Conservation (phyloP, 2,113 vertebrate species). For the Casuarius casuarius region DNA sequence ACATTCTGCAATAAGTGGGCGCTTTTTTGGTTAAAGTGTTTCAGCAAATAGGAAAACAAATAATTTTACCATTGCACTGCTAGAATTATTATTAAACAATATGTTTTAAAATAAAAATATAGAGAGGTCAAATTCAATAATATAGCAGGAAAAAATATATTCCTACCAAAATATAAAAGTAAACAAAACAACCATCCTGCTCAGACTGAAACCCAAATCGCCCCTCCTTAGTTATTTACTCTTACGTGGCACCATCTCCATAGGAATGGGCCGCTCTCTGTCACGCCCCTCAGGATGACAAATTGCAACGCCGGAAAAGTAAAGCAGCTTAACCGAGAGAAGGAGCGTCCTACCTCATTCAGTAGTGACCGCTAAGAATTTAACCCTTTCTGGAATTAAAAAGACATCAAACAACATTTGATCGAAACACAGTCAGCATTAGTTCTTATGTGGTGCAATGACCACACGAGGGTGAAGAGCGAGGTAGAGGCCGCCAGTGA, state of each 20-base stretch:
- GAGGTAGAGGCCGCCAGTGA: too few relatives aligned
- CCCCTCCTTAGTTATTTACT: not conserved
- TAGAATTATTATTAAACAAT: not conserved
- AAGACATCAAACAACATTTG: fast-evolving
- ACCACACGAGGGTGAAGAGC: not conserved
- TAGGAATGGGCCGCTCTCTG: not conserved
- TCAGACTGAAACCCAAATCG: not conserved
- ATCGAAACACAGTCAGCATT: fast-evolving
- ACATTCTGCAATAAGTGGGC: not conserved
- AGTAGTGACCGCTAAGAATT: not conserved
- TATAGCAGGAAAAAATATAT: not conserved
- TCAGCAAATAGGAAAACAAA: not conserved
- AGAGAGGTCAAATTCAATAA: not conserved
- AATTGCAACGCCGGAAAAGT: not conserved
- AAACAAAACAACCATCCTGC: not conserved
- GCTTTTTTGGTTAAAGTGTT: not conserved
- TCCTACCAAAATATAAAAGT: not conserved
- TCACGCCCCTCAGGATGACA: not conserved
- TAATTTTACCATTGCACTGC: not conserved
- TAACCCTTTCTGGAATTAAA: not conserved
- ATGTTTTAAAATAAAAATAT: not conserved
- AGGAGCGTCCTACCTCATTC: not conserved
- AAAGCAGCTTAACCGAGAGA: not conserved
- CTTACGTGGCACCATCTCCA: not conserved
- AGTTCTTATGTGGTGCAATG: fast-evolving